These are phyloP conservation scores for Trialeurodes vaporariorum DNA, from an alignment of 1,140 invertebrate species.

Conservation along the genomic window DNA sequence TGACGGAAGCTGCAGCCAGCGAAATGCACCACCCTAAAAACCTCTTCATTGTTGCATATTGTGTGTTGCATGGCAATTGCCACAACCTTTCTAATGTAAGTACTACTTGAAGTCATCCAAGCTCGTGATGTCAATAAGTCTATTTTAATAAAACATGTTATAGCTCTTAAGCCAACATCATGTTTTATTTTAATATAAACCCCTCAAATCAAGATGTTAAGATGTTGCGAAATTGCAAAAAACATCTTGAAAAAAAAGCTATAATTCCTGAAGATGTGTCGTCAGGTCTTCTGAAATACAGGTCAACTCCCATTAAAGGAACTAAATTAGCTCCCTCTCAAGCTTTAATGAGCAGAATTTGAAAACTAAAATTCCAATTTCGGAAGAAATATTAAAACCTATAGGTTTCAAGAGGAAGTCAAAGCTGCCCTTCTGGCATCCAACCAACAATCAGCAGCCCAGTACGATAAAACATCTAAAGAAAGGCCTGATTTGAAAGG, in stretches of 20 bases:
- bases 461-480: constrained; percentile 3
- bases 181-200: too few relatives aligned
- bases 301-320: neutral
- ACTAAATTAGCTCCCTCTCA: neutral
- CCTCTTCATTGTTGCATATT: too few relatives aligned
- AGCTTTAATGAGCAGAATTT: neutral
- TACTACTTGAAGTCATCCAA: too few relatives aligned
- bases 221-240: constrained; percentile 11
- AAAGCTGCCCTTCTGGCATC: neutral
- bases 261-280: neutral
- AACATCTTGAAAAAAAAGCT: constrained; percentile 1
- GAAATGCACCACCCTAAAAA: too few relatives aligned
- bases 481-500: neutral
- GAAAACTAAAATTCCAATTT: constrained; percentile 7
- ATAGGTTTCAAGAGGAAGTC: neutral
- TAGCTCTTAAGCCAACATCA: too few relatives aligned
- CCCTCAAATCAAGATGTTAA: too few relatives aligned
- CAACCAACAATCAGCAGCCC: neutral
- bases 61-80: too few relatives aligned
- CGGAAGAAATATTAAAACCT: neutral
- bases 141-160: too few relatives aligned
- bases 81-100: too few relatives aligned
- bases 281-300: constrained; percentile 1
- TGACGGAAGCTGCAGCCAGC: too few relatives aligned
- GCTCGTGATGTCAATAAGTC: too few relatives aligned